Conservation (phyloP, 2,888 invertebrate species). For the Deilephila elpenor region DNA sequence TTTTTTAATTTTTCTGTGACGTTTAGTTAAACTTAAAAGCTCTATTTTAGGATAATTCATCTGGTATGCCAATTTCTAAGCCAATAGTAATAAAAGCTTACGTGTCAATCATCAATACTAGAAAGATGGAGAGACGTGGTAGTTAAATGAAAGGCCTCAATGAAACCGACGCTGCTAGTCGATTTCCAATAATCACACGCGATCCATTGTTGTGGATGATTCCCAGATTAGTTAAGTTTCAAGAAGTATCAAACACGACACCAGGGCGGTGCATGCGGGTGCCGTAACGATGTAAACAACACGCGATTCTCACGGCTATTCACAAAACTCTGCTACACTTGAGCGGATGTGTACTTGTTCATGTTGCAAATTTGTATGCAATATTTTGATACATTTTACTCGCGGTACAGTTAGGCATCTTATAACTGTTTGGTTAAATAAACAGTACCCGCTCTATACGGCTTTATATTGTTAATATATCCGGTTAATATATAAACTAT, state of each 20-base stretch:
- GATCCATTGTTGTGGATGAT: slow-evolving; percentile 67
- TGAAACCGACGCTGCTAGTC: neutral
- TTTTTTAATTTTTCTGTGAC: too few species aligned
- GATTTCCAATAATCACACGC: slow-evolving; percentile 34
- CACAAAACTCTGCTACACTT: slow-evolving; percentile 44
- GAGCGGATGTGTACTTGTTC: slow-evolving; percentile 20
- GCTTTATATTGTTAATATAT: too few species aligned
- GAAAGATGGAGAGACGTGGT: neutral
- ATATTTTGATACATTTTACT: neutral
- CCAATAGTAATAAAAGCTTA: too few species aligned
- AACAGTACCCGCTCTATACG: neutral
- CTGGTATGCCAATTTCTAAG: too few species aligned
- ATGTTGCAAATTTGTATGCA: slow-evolving; percentile 3
- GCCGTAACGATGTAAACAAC: slow-evolving; percentile 46
- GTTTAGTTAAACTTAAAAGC: too few species aligned
- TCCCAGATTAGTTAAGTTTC: slow-evolving; percentile 73
- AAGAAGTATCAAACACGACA: slow-evolving; percentile 45
- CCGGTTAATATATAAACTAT: too few species aligned
- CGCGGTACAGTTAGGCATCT: neutral
- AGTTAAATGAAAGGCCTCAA: neutral
- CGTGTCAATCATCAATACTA: too few species aligned
- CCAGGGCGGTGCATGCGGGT: slow-evolving; percentile 50
- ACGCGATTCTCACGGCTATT: slow-evolving; percentile 64
- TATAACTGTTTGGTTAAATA: neutral
- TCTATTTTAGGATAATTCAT: too few species aligned